Conservation (phyloP, 2,797 vertebrate species). For the Halcyon leucocephala region DNA sequence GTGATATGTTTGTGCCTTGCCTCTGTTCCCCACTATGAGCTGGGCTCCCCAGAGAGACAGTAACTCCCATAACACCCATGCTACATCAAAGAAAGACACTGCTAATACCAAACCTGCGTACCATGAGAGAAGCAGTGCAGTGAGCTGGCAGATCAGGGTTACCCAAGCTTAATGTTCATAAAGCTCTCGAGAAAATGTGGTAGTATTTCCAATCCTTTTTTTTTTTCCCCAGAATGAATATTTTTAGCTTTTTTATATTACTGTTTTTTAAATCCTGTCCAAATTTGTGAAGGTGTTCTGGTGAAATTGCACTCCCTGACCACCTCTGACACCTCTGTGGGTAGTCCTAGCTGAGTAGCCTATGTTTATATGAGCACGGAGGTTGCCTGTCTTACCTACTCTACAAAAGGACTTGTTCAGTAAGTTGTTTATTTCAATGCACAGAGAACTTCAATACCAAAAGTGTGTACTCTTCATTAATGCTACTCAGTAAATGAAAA, state of each 20-base stretch:
- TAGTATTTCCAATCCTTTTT: neutral
- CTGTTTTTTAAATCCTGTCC: neutral
- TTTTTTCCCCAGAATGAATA: neutral
- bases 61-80: neutral
- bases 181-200: neutral
- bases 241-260: neutral
- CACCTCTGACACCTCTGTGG: neutral
- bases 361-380: neutral
- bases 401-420: neutral
- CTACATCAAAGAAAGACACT: neutral
- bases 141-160: neutral
- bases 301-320: neutral
- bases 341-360: neutral
- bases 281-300: neutral
- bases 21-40: neutral
- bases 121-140: neutral
- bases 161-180: neutral
- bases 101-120: neutral
- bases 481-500: neutral
- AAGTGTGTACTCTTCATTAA: neutral
- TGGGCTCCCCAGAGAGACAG: neutral
- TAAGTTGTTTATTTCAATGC: neutral
- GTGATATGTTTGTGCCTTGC: neutral
- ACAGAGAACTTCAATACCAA: neutral
- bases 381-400: neutral